Evolutionary conservation across 2,797 vertebrate species (phyloP).

Genomic region (Cephalopachus bancanus): DNA sequence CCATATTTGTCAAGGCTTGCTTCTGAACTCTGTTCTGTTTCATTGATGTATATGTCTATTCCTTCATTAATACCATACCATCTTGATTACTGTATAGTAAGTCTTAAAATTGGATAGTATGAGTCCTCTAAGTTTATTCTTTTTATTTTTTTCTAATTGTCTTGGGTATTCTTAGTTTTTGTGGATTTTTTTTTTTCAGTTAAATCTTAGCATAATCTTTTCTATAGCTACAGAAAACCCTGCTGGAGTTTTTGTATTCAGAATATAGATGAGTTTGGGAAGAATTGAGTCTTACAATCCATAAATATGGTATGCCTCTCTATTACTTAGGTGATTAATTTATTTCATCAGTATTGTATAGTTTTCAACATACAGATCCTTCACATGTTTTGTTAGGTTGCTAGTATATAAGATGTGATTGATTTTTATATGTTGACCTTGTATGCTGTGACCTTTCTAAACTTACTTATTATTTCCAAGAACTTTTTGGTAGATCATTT

Average conservation of each 20-base stretch:
- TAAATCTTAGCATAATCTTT: neutral
- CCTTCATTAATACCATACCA: neutral
- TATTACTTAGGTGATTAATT: too few relatives aligned
- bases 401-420: too few relatives aligned
- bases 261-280: neutral
- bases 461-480: too few relatives aligned
- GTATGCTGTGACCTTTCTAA: too few relatives aligned
- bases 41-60: neutral
- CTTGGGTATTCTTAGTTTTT: neutral
- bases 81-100: neutral
- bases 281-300: neutral
- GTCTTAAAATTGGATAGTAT: neutral
- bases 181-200: neutral
- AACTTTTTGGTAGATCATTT: too few relatives aligned
- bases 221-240: neutral
- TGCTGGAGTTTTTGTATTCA: constrained; percentile 19
- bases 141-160: too few relatives aligned
- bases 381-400: too few relatives aligned
- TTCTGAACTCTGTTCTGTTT: neutral
- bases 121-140: too few relatives aligned
- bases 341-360: too few relatives aligned
- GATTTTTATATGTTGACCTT: too few relatives aligned
- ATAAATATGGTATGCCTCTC: too few relatives aligned
- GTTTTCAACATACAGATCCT: too few relatives aligned
- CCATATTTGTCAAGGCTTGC: neutral